Evolutionary conservation across 2,797 vertebrate species (phyloP).

Genomic region (Lemur catta): DNA sequence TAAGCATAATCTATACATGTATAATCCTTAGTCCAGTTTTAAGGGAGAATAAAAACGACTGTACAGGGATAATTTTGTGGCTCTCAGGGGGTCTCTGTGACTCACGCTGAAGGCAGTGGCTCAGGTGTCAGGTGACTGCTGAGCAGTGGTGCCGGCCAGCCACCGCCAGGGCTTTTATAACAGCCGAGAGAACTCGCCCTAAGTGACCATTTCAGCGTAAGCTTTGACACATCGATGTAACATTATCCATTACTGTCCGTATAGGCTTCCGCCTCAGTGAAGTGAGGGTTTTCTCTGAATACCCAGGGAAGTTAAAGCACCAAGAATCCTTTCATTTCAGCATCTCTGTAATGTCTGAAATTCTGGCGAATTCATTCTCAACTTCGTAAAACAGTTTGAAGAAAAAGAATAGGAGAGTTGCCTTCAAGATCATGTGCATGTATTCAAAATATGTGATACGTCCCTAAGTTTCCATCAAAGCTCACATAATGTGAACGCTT

Average conservation of each 20-base stretch:
- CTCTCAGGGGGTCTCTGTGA: too few relatives aligned
- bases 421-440: not conserved
- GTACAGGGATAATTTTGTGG: too few relatives aligned
- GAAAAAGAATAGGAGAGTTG: not conserved
- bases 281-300: not conserved
- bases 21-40: too few relatives aligned
- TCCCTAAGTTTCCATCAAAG: not conserved
- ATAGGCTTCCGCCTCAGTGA: not conserved
- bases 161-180: too few relatives aligned
- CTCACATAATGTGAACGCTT: not conserved
- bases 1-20: too few relatives aligned
- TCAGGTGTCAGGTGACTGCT: too few relatives aligned
- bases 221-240: too few relatives aligned
- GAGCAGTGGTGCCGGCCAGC: too few relatives aligned
- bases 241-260: not conserved
- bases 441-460: rapidly evolving
- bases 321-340: not conserved
- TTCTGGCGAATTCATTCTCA: not conserved
- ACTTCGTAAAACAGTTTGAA: not conserved
- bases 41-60: too few relatives aligned
- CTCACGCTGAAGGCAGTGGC: too few relatives aligned
- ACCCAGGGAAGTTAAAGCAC: not conserved
- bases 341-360: not conserved
- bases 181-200: too few relatives aligned
- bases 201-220: too few relatives aligned